Base-by-base conservation (phyloP, 2,797 vertebrate species). In the Paramormyrops hopkinsi region DNA sequence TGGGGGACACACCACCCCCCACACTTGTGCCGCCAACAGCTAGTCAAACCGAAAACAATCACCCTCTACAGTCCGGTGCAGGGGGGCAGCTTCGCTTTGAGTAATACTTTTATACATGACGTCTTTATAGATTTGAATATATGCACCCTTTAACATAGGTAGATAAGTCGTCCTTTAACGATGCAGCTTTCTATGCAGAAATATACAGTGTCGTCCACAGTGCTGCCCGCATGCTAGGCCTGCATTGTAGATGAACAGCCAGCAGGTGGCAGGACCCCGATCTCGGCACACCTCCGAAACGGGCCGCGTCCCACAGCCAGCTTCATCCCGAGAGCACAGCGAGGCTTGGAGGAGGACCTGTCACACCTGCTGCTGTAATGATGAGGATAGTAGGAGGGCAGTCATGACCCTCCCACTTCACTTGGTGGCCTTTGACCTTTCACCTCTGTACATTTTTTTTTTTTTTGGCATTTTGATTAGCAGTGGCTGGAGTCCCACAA, bases 81-180 rank as follows among this genome's bases (percentile, higher is more conserved):
- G 19, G 73, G 89, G 73, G 90, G 89, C 89, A 89, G 91, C 90
- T 93, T 91, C 91, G 93, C 93, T 92, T 91, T 92, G 93, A 90
- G 92, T 92, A 93, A 91, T 93, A 93, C 90, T 88, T 56, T 90
- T 92, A 93, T 94, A 95, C 93, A 94, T 89, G 88, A 94, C 91
- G 90, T 94, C 92, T 93, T 93, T 90, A 88, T 93, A 94, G 92
- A 92, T 91, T 93, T 89, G 90, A 93, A 93, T 93, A 93, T 94
- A 91, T 93, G 94, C 90, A 91, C 89, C 88, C 93, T 94, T 94
- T 90, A 93, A 94, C 92, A 95, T 93, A 93, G 92, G 93, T 93
- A 92, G 90, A 93, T 94, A 93, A 94, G 93, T 89, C 93, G 91
- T 93, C 93, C 90, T 91, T 93, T 93, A 94, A 93, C 92, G 90